Percentiles rank a stretch among this genome's conserved stretches.
Conservation (phyloP, 2,797 vertebrate genomes). For the Pantherophis alleghaniensis region DNA sequence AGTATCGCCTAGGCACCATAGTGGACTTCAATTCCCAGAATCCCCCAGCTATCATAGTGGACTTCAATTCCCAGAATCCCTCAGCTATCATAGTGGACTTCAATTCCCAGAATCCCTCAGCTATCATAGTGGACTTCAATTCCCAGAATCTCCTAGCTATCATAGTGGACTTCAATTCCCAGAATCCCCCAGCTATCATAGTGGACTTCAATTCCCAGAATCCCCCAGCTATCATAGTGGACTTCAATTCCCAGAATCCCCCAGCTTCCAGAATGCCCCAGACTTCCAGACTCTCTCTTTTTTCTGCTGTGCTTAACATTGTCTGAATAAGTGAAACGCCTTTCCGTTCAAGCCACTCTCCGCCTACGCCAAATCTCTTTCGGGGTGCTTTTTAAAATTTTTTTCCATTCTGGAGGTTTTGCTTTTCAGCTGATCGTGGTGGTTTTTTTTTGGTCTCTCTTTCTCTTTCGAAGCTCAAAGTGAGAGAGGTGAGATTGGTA, state of each 20-base stretch:
- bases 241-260: too few species aligned
- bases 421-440: fast-evolving
- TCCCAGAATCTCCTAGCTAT: too few species aligned
- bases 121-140: too few species aligned
- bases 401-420: not conserved
- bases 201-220: too few species aligned
- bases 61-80: too few species aligned
- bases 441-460: not conserved
- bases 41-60: too few species aligned
- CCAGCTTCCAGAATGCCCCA: not conserved
- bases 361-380: not conserved
- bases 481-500: fast-evolving
- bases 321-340: not conserved
- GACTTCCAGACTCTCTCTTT: not conserved
- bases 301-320: not conserved
- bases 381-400: not conserved
- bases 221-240: too few species aligned
- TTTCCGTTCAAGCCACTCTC: not conserved
- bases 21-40: too few species aligned
- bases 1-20: fast-evolving
- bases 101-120: not conserved
- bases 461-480: fast-evolving
- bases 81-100: too few species aligned
- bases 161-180: too few species aligned
- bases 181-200: too few species aligned